Base-by-base conservation (phyloP, 1,140 invertebrate species). In the Tetragonula clypearis region DNA sequence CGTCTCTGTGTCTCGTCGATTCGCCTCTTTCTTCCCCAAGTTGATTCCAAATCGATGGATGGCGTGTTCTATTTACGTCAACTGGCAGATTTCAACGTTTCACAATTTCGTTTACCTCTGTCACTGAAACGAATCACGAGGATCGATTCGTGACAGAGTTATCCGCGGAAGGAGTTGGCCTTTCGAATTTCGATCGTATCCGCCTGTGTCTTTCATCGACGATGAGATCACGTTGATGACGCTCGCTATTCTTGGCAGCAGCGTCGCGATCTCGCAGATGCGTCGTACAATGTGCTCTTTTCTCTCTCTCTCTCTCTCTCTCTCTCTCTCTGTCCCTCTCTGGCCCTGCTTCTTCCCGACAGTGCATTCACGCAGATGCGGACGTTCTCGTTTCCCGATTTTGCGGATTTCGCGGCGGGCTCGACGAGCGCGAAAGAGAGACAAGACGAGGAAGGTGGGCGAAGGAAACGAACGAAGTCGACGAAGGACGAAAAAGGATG, bases 161-260 rank as follows among this genome's bases (percentile, higher is more conserved):
- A 19, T 77, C 53, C 49, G 30, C 14, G 41, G 14, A 62, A 83
- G 62, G 86, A 66, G 69, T 88, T 86, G 79, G 75, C 73, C 81
- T 88, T 66, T 86, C 58, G 4, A 17, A 41, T 41, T 41, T 66
- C 83, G 79, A 82, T 65, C 79, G 69, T 53, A 80, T 84, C 1
- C 30, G 30, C 30, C 56, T 60, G 56, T 49, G 23, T 49, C 84
- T 60, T 88, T 71, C 69, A 76, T 58, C 77, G 41, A 26, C 75
- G 81, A 82, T 89, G 87, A 87, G 74, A 85, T 89, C 85, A 87
- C 68, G 77, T 12, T 74, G 86, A 82, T 78, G 86, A 82, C 84
- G 86, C 90, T 85, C 68, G 86, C 78, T 90, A 90, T 90, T 90
- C 89, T 90, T 90, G 89, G 89, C 89, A 85, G 56, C 87, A 65